Conservation (phyloP, 1,140 invertebrate species). For the Dufourea novaeangliae region DNA sequence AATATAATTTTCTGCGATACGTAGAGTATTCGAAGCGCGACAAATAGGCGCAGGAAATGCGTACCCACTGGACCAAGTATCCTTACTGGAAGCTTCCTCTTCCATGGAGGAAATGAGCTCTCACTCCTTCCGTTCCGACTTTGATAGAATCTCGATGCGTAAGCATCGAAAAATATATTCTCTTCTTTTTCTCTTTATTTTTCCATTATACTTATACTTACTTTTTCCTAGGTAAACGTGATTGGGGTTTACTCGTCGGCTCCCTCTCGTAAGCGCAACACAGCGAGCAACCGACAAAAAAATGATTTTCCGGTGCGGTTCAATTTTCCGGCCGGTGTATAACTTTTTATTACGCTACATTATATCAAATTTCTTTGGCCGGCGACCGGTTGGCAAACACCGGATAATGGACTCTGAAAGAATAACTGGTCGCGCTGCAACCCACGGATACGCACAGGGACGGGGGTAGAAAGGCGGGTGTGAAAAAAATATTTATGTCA, state of each 20-base stretch:
- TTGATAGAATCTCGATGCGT: slow-evolving; percentile 35
- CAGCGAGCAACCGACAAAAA: neutral
- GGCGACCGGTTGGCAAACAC: slow-evolving; percentile 19
- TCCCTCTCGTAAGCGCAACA: too few relatives aligned
- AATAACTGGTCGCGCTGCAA: slow-evolving; percentile 25
- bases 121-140: slow-evolving; percentile 57
- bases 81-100: slow-evolving; percentile 69
- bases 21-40: slow-evolving; percentile 53
- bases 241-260: neutral
- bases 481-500: slow-evolving; percentile 61
- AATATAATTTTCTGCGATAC: slow-evolving; percentile 61
- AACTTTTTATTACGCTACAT: slow-evolving; percentile 57
- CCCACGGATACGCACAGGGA: too few relatives aligned
- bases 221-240: neutral
- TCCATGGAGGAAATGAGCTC: slow-evolving; percentile 63
- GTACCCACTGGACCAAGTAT: slow-evolving; percentile 76
- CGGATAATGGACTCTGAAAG: slow-evolving; percentile 63
- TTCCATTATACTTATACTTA: neutral
- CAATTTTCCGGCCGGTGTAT: slow-evolving; percentile 27
- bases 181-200: neutral
- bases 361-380: slow-evolving; percentile 60
- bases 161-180: neutral
- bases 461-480: neutral
- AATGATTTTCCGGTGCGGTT: slow-evolving; percentile 44
- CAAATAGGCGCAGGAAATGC: slow-evolving; percentile 71